Conservation (phyloP, 2,113 vertebrate species). For the Montifringilla adamsi region DNA sequence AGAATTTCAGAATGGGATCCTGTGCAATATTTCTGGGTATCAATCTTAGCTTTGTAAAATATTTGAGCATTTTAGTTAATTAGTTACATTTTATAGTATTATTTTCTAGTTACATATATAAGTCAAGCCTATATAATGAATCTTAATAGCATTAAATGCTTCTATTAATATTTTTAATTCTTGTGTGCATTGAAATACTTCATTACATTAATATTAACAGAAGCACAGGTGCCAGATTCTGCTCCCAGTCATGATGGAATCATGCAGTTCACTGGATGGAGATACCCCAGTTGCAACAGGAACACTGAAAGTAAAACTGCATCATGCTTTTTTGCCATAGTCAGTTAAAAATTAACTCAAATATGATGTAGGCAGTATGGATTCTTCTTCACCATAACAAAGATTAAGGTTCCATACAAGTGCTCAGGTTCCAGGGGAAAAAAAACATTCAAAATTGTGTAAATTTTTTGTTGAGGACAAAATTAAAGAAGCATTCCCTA, state of each 20-base stretch:
- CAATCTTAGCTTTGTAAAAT: background rate
- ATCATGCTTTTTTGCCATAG: background rate
- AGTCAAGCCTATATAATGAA: background rate
- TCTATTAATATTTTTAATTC: background rate
- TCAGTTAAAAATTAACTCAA: background rate
- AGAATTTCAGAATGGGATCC: background rate
- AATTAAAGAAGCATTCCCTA: background rate
- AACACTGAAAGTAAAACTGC: background rate
- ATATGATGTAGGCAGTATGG: background rate
- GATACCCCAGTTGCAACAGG: background rate
- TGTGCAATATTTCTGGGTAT: background rate
- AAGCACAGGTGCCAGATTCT: background rate
- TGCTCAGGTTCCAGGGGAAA: background rate
- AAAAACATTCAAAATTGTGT: background rate
- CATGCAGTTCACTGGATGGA: background rate
- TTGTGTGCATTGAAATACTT: background rate
- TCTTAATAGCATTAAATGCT: background rate
- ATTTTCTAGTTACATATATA: background rate
- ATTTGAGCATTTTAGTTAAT: background rate
- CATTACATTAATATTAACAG: background rate
- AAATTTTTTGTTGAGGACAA: background rate
- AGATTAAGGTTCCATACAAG: background rate
- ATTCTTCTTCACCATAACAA: background rate
- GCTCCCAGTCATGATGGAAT: background rate
- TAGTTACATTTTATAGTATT: background rate